Conservation (phyloP, 2,797 vertebrate genomes). For the Diplodus puntazzo region DNA sequence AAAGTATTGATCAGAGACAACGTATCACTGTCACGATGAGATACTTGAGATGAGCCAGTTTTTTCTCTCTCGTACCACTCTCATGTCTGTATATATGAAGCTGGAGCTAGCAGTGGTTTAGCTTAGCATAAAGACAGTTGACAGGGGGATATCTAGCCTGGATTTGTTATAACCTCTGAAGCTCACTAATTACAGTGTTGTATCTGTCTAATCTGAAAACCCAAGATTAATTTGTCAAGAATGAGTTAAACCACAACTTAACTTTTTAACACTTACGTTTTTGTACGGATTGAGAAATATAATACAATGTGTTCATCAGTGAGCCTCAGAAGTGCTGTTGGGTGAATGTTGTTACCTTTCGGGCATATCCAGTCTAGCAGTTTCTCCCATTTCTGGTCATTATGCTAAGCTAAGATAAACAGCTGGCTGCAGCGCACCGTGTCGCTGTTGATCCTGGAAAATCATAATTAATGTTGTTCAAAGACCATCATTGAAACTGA, state of each 20-base stretch:
- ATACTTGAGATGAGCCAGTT: constrained; percentile 3
- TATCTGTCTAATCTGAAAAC: background rate
- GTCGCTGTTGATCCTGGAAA: too few relatives aligned
- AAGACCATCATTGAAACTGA: too few relatives aligned
- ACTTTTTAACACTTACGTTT: background rate
- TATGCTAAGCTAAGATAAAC: constrained; percentile 10
- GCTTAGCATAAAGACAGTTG: background rate
- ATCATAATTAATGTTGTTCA: too few relatives aligned
- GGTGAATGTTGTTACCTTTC: background rate
- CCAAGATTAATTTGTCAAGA: too few relatives aligned
- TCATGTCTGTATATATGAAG: background rate
- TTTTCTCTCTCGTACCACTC: background rate
- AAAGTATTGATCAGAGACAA: background rate
- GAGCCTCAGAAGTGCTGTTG: background rate
- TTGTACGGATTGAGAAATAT: background rate
- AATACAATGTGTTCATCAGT: background rate
- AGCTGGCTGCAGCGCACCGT: background rate
- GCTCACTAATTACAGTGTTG: background rate
- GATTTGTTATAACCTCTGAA: background rate
- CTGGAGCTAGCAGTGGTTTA: background rate
- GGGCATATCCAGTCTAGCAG: background rate
- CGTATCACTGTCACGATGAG: background rate
- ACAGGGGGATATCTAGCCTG: background rate
- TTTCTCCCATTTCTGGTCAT: background rate
- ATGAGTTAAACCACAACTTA: background rate